These are phyloP conservation scores for Agrypnia vestita DNA, from an alignment of 1,140 invertebrate species.

Conservation along the genomic window DNA sequence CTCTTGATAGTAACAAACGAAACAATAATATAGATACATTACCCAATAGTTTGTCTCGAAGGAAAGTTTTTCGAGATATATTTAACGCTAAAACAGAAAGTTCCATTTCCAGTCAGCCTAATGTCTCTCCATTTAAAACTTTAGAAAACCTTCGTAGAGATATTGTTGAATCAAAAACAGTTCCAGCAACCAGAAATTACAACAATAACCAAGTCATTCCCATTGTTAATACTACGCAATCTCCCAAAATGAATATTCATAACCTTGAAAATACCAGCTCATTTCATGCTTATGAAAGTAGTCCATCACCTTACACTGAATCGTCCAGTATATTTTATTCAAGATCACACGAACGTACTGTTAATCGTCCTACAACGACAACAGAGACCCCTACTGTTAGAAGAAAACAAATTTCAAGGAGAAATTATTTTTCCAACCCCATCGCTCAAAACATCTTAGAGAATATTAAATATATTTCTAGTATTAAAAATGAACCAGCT, in stretches of 20 bases:
- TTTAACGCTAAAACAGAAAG: conserved; percentile 55
- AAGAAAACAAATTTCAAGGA: conserved; percentile 31
- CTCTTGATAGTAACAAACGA: conserved; percentile 44
- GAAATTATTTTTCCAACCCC: conserved; percentile 39
- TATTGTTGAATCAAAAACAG: conserved; percentile 40
- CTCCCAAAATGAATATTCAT: conserved; percentile 38
- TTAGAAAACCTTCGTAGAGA: conserved; percentile 65
- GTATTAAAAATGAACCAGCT: neutral
- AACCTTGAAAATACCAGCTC: conserved; percentile 29
- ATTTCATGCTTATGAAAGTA: conserved; percentile 39
- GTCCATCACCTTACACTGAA: conserved; percentile 32
- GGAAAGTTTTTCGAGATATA: conserved; percentile 51
- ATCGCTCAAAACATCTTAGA: conserved; percentile 47
- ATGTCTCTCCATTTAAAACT: conserved; percentile 66
- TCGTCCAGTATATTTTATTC: neutral
- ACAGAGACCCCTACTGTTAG: conserved; percentile 40
- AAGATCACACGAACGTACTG: conserved; percentile 17
- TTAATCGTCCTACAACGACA: conserved; percentile 36
- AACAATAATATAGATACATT: conserved; percentile 55
- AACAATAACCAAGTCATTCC: conserved; percentile 42
- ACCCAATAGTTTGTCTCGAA: conserved; percentile 54
- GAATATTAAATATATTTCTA: conserved; percentile 41
- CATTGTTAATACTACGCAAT: conserved; percentile 51
- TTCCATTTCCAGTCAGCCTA: conserved; percentile 61
- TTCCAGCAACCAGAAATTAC: conserved; percentile 42